Evolutionary conservation across 2,113 vertebrate species (phyloP), one percentile per base, ranked within the genome.

Genomic region (Mustela lutreola): DNA sequence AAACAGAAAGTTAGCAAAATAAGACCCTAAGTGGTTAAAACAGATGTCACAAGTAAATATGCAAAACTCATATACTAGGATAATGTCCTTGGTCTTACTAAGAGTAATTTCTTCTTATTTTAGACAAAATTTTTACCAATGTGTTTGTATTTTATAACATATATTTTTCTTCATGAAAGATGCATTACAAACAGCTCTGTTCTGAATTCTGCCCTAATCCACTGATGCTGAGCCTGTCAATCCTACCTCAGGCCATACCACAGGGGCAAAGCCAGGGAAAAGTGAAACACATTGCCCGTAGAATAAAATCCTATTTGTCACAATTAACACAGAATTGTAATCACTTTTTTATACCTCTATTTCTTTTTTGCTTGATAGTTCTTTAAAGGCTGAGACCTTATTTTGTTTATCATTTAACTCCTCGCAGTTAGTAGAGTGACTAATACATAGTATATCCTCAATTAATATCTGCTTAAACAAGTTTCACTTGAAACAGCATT

Each of bases 1-100:
- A 90, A 94, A 76, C 15, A 91, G 28, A 76, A 89, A 65, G 15
- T 86, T 39, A 78, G 5, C 33, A 94, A 97, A 92, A 70, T 50
- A 78, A 92, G 21, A 39, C 5, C 9, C 24, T 26, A 89, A 85
- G 8, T 73, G 19, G 45, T 58, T 42, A 82, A 56, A 78, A 31
- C 6, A 70, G 18, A 63, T 39, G 22, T n/a, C 4, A 42, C 16
- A 78, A 83, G 80, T 83, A 93, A 81, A 60, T 53, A 53, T 31
- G 48, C 4, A 81, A 88, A 78, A 58, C 26, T 75, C 36, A 42
- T 39, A 42, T 42, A 63, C 16, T 50, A 60, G 62, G 28, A 50
- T 1, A 90, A 5, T 65, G 62, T 75, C 62, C 31, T 89, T 50
- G 58, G 5, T 58, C 18, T 83, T 11, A 90, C 4, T 60, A 16